phyloP scores from a whole-genome alignment of 2,113 vertebrate genomes.

The Dolichallabes microphthalmus region DNA sequence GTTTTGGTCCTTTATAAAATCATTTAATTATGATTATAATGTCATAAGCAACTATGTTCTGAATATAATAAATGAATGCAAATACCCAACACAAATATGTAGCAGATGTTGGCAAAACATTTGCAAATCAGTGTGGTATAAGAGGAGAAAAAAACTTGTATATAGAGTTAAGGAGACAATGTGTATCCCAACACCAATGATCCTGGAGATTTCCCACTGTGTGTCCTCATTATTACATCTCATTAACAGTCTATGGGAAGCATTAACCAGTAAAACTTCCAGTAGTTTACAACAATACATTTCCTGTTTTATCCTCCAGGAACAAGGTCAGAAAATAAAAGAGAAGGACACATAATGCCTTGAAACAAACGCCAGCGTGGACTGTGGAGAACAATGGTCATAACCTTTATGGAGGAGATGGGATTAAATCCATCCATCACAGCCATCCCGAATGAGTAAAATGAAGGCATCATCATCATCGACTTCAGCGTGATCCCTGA shows the following conservation, averaged over 20 bases:
- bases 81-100: neutral
- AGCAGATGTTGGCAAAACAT: neutral
- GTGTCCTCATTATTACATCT: conserved; percentile 37
- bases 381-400: conserved; percentile 17
- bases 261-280: conserved; percentile 20
- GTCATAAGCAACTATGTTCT: neutral
- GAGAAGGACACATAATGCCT: neutral
- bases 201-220: neutral
- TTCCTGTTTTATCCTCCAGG: neutral
- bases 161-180: neutral
- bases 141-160: neutral
- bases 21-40: neutral
- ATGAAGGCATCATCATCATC: neutral
- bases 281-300: conserved; percentile 16
- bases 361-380: conserved; percentile 7
- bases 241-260: conserved; percentile 36
- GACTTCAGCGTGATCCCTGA: neutral
- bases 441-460: neutral
- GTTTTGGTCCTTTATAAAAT: neutral
- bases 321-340: neutral
- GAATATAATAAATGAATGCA: neutral
- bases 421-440: conserved; percentile 48
- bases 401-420: conserved; percentile 33
- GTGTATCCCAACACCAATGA: conserved; percentile 21
- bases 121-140: neutral